Percentiles rank a stretch among this genome's conserved stretches.
Evolutionary conservation across 2,888 invertebrate genomes (phyloP).

Genomic region (Lysandra bellargus): DNA sequence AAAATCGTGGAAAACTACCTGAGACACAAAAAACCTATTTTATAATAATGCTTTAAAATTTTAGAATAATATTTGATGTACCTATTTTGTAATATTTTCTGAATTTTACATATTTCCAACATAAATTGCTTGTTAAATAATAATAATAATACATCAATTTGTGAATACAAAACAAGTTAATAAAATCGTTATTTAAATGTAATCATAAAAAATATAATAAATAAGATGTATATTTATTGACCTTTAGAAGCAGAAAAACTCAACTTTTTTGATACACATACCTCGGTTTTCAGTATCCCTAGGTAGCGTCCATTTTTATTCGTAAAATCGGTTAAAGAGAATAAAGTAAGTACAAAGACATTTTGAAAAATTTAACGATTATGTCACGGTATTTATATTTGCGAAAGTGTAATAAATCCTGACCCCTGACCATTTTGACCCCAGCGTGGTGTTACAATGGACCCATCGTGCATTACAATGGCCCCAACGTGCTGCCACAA

Average conservation of each 20-base stretch:
- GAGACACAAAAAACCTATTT: not conserved
- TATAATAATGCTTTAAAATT: not conserved
- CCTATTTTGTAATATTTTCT: not conserved
- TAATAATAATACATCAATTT: not conserved
- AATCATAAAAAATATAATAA: not conserved
- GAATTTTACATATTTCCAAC: not conserved
- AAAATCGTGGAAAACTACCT: constrained; percentile 9
- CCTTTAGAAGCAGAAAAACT: not conserved
- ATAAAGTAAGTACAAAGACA: not conserved
- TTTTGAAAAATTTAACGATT: constrained; percentile 52
- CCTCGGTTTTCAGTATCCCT: too few relatives aligned
- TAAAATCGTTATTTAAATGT: not conserved
- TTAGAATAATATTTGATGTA: not conserved
- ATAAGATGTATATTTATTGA: not conserved
- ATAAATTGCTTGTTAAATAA: not conserved
- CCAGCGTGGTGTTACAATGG: constrained; percentile 57
- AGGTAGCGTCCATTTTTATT: too few relatives aligned
- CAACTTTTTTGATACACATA: not conserved
- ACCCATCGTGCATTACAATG: constrained; percentile 33
- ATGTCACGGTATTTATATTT: constrained; percentile 62
- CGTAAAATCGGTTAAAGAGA: too few relatives aligned
- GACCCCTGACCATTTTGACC: constrained; percentile 77
- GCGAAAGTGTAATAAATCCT: constrained; percentile 66
- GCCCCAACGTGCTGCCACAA: constrained; percentile 48
- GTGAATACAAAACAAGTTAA: not conserved